These are phyloP conservation scores for Eupithecia tripunctaria DNA, from an alignment of 2,888 invertebrate species.

Conservation along the genomic window DNA sequence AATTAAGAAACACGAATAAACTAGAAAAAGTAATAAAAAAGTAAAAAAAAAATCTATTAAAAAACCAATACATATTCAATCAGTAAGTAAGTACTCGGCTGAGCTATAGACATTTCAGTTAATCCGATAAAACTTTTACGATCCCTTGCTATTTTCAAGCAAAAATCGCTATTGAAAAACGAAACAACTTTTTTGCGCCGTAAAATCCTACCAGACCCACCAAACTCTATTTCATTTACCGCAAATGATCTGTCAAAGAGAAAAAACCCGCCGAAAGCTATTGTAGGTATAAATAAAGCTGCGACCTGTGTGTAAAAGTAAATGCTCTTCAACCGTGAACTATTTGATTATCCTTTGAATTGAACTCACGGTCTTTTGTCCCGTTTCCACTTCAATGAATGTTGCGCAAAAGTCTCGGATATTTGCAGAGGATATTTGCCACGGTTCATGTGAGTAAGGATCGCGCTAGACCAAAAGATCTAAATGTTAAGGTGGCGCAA, in stretches of 20 bases:
- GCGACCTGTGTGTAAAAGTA: slow-evolving; percentile 56
- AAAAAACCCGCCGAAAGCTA: slow-evolving; percentile 51
- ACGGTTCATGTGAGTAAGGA: slow-evolving; percentile 55
- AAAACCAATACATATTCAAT: slow-evolving; percentile 21
- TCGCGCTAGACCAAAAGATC: neutral
- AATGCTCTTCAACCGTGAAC: slow-evolving; percentile 65
- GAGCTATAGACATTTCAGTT: neutral
- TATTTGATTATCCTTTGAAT: slow-evolving; percentile 74
- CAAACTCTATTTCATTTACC: slow-evolving; percentile 55
- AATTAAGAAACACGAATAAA: too few species aligned
- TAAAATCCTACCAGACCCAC: slow-evolving; percentile 32
- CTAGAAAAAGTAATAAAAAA: neutral
- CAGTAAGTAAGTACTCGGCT: neutral
- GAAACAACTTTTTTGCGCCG: slow-evolving; percentile 25
- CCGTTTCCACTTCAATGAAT: slow-evolving; percentile 65
- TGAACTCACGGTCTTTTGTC: slow-evolving; percentile 62
- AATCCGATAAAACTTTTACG: slow-evolving; percentile 15
- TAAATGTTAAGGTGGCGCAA: neutral
- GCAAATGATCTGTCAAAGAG: slow-evolving; percentile 61
- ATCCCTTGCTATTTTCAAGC: slow-evolving; percentile 25
- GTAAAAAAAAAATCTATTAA: neutral
- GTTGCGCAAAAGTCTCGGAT: slow-evolving; percentile 56
- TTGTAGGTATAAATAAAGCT: slow-evolving; percentile 61
- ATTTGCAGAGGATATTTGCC: slow-evolving; percentile 58
- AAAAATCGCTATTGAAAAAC: slow-evolving; percentile 24